phyloP scores from a whole-genome alignment of 2,888 invertebrate genomes.

The Ophion slaviceki region DNA sequence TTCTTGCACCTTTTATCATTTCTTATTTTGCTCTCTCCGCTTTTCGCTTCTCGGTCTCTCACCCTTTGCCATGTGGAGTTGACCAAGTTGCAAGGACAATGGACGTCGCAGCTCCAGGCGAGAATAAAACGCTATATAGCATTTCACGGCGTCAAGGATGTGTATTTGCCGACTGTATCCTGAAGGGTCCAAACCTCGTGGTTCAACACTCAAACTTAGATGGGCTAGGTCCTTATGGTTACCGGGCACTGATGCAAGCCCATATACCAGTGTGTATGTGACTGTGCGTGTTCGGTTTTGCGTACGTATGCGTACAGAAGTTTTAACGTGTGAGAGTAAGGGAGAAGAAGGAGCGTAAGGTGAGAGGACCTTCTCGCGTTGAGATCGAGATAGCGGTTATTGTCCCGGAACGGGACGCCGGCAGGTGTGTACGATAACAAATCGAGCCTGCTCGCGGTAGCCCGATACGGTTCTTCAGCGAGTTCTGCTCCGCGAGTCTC shows the following conservation, averaged over 20 bases:
- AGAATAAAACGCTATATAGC: conserved; percentile 44
- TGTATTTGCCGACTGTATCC: not conserved
- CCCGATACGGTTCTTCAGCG: conserved; percentile 64
- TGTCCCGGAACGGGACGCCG: conserved; percentile 77
- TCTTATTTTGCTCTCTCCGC: not conserved
- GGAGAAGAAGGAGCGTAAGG: conserved; percentile 63
- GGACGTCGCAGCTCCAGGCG: conserved; percentile 44
- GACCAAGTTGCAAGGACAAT: conserved; percentile 51
- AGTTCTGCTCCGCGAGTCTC: conserved; percentile 36
- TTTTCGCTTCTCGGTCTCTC: conserved; percentile 13
- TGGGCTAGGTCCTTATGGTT: conserved; percentile 32
- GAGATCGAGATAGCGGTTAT: conserved; percentile 79
- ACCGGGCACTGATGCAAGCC: not conserved
- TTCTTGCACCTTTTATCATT: not conserved
- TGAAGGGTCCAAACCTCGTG: not conserved
- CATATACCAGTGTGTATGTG: not conserved
- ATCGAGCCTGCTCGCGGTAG: conserved; percentile 70
- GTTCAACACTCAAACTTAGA: not conserved
- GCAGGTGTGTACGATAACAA: conserved; percentile 80
- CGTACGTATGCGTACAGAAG: not conserved
- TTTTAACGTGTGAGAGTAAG: conserved; percentile 33
- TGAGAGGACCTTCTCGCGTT: conserved; percentile 73
- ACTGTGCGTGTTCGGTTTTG: conserved; percentile 1
- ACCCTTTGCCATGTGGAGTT: conserved; percentile 22
- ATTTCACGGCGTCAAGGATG: not conserved